phyloP scores from a whole-genome alignment of 2,888 invertebrate species.

The Torymus aiolomorphi region DNA sequence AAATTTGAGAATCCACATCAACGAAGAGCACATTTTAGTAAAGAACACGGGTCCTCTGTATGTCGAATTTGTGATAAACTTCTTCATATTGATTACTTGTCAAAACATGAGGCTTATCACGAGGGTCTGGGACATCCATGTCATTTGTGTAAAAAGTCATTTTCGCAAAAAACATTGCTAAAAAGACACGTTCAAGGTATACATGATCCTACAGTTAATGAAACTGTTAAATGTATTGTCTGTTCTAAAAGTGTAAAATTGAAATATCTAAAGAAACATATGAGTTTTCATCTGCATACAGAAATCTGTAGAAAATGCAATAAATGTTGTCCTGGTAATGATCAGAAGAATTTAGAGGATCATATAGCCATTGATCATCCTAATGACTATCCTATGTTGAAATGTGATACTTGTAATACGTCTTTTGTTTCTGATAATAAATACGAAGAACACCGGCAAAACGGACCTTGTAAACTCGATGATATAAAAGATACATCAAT shows the following conservation, averaged over 20 bases:
- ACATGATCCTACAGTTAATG: conserved; percentile 47
- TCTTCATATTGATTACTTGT: conserved; percentile 52
- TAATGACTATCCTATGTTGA: conserved; percentile 59
- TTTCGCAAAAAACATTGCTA: conserved; percentile 53
- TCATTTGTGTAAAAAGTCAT: conserved; percentile 67
- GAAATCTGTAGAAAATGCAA: conserved; percentile 59
- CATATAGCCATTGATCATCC: conserved; percentile 58
- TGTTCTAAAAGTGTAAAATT: conserved; percentile 59
- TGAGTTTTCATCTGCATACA: conserved; percentile 59
- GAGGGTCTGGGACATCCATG: conserved; percentile 69
- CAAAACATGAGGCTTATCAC: conserved; percentile 67
- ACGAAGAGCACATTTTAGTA: conserved; percentile 60
- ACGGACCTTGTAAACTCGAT: conserved; percentile 38
- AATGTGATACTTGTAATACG: conserved; percentile 59
- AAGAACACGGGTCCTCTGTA: conserved; percentile 59
- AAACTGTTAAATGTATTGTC: conserved; percentile 58
- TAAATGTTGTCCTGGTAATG: conserved; percentile 46
- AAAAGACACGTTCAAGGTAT: conserved; percentile 58
- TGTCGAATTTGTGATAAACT: conserved; percentile 61
- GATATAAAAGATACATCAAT: conserved; percentile 3
- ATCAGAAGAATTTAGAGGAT: conserved; percentile 49
- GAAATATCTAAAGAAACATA: conserved; percentile 55
- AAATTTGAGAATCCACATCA: conserved; percentile 58
- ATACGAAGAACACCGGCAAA: conserved; percentile 56
- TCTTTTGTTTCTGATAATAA: conserved; percentile 56